phyloP scores from a whole-genome alignment of 2,888 invertebrate species.

The Gonocerus acuteangulatus region DNA sequence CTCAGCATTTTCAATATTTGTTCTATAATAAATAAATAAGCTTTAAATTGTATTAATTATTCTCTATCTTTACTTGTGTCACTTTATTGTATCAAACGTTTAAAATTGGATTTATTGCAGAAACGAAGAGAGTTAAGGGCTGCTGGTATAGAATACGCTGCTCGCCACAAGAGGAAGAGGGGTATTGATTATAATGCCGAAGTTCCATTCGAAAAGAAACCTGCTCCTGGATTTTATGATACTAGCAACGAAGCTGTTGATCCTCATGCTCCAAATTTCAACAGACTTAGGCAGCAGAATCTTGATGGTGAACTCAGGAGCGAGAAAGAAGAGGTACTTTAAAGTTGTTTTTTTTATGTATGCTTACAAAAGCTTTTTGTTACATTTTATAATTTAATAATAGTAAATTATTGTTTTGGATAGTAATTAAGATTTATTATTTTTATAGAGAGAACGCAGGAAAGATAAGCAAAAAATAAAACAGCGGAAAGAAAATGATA shows the following conservation, averaged over 20 bases:
- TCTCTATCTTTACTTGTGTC: too few species aligned
- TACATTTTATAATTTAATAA: background rate
- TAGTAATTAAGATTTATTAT: conserved; percentile 26
- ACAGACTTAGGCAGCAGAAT: conserved; percentile 81
- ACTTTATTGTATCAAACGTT: too few species aligned
- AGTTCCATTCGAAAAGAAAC: conserved; percentile 93
- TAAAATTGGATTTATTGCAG: too few species aligned
- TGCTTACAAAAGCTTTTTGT: too few species aligned
- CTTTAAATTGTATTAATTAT: too few species aligned
- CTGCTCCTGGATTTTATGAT: conserved; percentile 89
- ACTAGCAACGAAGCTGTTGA: conserved; percentile 83
- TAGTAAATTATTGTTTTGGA: background rate
- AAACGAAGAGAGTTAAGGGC: conserved; percentile 95
- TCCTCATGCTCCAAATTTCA: conserved; percentile 83
- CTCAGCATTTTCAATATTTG: conserved; percentile 10
- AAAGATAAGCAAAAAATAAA: conserved; percentile 94
- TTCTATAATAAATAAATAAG: conserved; percentile 23
- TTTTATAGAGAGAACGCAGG: conserved; percentile 68
- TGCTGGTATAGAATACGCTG: conserved; percentile 72
- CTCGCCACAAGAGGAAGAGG: conserved; percentile 62
- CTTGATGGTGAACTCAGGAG: conserved; percentile 84
- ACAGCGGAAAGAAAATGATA: conserved; percentile 91
- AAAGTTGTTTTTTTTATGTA: background rate
- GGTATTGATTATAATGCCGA: conserved; percentile 96
- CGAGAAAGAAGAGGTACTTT: conserved; percentile 75